A percentile compares a stretch with the other conserved stretches of the same genome.
These are phyloP conservation scores for Cacatua alba DNA, from an alignment of 2,113 vertebrate genomes.

Conservation along the genomic window DNA sequence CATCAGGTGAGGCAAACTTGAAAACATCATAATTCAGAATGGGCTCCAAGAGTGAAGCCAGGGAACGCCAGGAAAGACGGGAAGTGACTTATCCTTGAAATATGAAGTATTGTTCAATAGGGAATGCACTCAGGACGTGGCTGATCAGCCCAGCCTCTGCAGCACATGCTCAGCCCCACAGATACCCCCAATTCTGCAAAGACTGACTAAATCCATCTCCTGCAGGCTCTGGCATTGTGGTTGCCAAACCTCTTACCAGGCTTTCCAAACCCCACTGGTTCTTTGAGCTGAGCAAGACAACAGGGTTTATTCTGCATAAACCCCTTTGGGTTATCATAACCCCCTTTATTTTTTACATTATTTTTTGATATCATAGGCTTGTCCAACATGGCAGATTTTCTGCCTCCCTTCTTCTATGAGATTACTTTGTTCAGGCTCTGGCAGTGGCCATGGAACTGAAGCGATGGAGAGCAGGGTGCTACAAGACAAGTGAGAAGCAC, in stretches of 20 bases:
- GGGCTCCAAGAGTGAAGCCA: not conserved
- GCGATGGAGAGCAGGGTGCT: not conserved
- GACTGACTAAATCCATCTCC: not conserved
- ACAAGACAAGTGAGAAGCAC: not conserved
- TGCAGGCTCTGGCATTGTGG: not conserved
- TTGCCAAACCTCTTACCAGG: not conserved
- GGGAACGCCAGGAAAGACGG: not conserved
- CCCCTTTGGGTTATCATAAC: not conserved
- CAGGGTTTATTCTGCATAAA: not conserved
- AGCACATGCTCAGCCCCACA: not conserved
- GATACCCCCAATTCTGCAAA: not conserved
- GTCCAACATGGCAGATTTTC: not conserved
- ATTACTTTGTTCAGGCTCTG: not conserved
- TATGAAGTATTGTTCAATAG: constrained; percentile 50
- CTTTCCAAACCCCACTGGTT: not conserved
- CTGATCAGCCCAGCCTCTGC: not conserved
- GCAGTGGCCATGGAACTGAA: not conserved
- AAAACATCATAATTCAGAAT: not conserved
- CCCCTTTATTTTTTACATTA: not conserved
- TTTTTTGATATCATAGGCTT: not conserved
- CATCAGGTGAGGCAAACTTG: not conserved
- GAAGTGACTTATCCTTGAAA: constrained; percentile 62
- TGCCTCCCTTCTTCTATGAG: not conserved
- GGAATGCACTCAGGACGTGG: not conserved
- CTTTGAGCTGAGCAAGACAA: not conserved